phyloP scores from a whole-genome alignment of 2,797 vertebrate species.

The Etheostoma nigrum region DNA sequence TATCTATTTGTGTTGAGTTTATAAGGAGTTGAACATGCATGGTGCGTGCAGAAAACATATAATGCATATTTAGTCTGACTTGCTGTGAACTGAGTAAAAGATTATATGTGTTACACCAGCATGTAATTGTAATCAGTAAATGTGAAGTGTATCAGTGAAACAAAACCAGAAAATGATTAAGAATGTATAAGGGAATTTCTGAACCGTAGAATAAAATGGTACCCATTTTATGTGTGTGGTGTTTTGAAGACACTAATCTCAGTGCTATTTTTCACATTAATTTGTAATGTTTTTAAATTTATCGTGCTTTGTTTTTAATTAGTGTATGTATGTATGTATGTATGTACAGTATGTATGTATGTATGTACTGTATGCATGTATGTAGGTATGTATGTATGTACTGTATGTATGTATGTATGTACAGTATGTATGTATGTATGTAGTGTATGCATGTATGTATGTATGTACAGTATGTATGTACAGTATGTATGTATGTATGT shows the following conservation, averaged over 20 bases:
- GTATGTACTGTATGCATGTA: no score
- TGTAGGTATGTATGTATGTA: no score
- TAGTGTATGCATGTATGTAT: no score
- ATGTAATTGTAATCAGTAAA: slow-evolving; percentile 8
- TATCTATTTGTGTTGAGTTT: background rate
- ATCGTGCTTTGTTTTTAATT: no score
- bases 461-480: no score
- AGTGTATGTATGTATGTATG: background rate
- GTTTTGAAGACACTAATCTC: slow-evolving; percentile 4
- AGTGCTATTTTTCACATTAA: background rate
- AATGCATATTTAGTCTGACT: background rate
- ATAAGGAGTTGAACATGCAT: background rate
- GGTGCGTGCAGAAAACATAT: no score
- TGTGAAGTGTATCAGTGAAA: background rate
- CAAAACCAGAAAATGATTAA: background rate
- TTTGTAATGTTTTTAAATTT: no score
- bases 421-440: no score
- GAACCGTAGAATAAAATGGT: background rate
- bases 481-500: no score
- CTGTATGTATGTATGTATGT: no score
- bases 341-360: no score
- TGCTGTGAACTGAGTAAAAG: background rate
- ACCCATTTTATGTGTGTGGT: background rate
- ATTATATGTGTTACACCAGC: background rate
- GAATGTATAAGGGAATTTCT: background rate